Base-by-base conservation (phyloP, 92 coral and sea anemone genomes). In the Phenganax subtilis region DNA sequence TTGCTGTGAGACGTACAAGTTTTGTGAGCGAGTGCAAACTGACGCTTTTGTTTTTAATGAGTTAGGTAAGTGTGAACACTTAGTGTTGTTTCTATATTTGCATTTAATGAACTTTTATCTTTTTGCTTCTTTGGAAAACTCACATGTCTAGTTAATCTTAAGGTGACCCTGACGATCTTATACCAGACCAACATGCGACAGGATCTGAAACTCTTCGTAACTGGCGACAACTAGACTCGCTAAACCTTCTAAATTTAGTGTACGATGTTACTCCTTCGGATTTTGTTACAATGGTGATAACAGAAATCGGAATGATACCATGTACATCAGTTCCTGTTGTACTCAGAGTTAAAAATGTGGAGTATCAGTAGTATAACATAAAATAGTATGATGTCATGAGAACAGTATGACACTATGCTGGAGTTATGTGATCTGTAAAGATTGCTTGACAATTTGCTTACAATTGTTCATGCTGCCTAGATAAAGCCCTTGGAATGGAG, bases 221-320 rank as follows among this genome's bases (percentile, higher is more conserved):
- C 82, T 94, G 98, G 98, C 84, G 98, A 76, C 93, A 93, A 12
- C 82, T 89, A 76, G 83, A 85, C 82, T 88, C 92, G 1, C 90
- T 91, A 12, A 92, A 91, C 75, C 84, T 91, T 14, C 85, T 91
- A 58, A 94, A 94, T 85, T 85, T 94, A 81, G 92, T 94, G 17
- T 94, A 94, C 69, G 98, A 94, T 79, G 92, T 94, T 80, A 94
- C 98, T 9, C 98, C 98, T 10, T 90, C 98, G 54, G 90, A 94
- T 83, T 93, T 93, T 55, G 88, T 94, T 71, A 92, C 98, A 88
- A 91, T 94, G 97, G 97, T 91, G 84, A 89, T 91, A 74, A 94
- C 98, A 7, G 98, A 94, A 90, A 97, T 94, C n/a, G 98, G 98
- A 29, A 92, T 92, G 98, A 90, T 94, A 37, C 98, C 98, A 47